These are phyloP conservation scores for Polypedilum vanderplanki DNA, from an alignment of 1,140 invertebrate species.

Conservation along the genomic window DNA sequence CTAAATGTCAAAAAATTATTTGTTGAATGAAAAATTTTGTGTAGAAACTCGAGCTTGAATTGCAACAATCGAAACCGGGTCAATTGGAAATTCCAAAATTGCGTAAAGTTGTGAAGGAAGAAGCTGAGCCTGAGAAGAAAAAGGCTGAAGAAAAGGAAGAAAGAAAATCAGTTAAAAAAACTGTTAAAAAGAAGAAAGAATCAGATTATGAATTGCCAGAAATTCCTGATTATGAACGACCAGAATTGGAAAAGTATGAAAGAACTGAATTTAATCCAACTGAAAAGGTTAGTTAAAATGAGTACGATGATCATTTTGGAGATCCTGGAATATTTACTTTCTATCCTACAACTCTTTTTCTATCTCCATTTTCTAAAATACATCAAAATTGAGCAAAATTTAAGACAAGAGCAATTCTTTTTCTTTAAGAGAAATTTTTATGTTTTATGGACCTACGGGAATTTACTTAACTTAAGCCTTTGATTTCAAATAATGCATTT, in stretches of 20 bases:
- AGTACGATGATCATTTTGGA: neutral
- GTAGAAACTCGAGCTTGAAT: constrained; percentile 34
- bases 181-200: constrained; percentile 41
- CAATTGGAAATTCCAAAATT: constrained; percentile 41
- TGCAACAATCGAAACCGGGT: constrained; percentile 38
- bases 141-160: neutral
- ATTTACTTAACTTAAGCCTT: too few relatives aligned
- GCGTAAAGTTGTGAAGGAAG: constrained; percentile 35
- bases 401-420: too few relatives aligned
- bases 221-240: constrained; percentile 48
- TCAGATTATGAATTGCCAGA: constrained; percentile 45
- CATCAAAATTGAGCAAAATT: too few relatives aligned
- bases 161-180: constrained; percentile 34
- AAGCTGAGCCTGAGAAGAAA: constrained; percentile 5
- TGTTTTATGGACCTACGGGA: too few relatives aligned
- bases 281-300: constrained; percentile 37
- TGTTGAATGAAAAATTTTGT: neutral
- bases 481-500: too few relatives aligned
- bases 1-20: neutral
- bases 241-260: constrained; percentile 47
- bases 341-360: too few relatives aligned
- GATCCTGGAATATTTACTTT: too few relatives aligned
- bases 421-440: too few relatives aligned
- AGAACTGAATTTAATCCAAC: constrained; percentile 38
- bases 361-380: too few relatives aligned